Evolutionary conservation across 2,888 invertebrate genomes (phyloP), one percentile per base, ranked within the genome.

Genomic region (Pimpla rufipes): DNA sequence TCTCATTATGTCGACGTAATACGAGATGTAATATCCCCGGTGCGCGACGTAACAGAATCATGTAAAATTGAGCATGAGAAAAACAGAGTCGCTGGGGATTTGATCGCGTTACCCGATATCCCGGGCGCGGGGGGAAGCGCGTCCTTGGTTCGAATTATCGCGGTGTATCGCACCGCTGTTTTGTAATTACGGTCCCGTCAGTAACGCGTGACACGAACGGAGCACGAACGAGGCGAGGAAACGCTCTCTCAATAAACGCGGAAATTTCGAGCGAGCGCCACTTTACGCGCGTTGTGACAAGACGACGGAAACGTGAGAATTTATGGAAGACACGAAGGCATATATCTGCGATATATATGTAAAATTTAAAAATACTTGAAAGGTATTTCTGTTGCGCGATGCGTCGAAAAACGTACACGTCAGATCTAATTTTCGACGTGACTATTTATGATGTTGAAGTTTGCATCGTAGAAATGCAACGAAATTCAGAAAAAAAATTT

Each of bases 101-200:
- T 23, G 79, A 83, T 83, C 79, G 75, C 37, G 37, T 79, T 83
- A 78, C 40, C 70, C 71, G 59, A 83, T 79, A 73, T 76, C 55
- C 21, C 47, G 47, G 18, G n/a, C 55, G 16, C 47, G 47, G 18
- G n/a, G 21, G 29, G 29, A 29, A n/a, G n/a, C n/a, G n/a, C 67
- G 83, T 76, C 83, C 83, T 83, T 83, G 83, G 71, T 37, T 47
- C 76, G 70, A 42, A 79, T 79, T 79, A 83, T 76, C 83, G 59
- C 76, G 52, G 42, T 71, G 67, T 76, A 71, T 37, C 29, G 76
- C 66, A 29, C 55, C 52, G 66, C 29, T 50, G 75, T 62, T 29
- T 29, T 29, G 29, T 76, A 79, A 76, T 79, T 76, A 76, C 71
- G 67, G 75, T 67, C 59, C 59, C 71, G 71, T 76, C 70, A 67